Base-by-base conservation (phyloP, 2,113 vertebrate genomes). In the Tetraodon nigroviridis region DNA sequence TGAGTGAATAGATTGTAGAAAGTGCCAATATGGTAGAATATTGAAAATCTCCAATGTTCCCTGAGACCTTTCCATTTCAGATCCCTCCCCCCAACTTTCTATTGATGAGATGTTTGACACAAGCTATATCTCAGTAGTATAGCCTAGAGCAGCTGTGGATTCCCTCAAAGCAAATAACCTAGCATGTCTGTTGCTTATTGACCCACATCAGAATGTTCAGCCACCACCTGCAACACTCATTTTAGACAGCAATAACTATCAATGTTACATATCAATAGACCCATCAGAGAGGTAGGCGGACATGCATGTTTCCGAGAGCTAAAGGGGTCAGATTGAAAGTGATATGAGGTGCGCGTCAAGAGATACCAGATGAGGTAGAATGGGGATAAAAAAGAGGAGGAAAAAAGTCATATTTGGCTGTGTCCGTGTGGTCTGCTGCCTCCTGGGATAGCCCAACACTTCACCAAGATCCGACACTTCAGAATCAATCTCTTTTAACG, bases 241-340 rank as follows among this genome's bases (percentile, higher is more conserved):
- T 87, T 87, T 78, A 76, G 64, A 70, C 66, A 65, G 73, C 78
- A 84, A 87, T 90, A 87, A 83, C 86, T 84, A 85, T 81, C 76
- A 78, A 71, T 82, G 82, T 87, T 87, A 83, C 79, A 84, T 89
- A 86, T 90, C 82, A 89, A 82, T 86, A 84, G 84, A 81, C 66
- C 81, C 80, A 84, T 76, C 75, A 68, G 63, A 72, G 68, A 73
- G 56, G 51, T 67, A 41, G 70, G 55, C 18, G 65, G 71, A 64
- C 72, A 71, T 66, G 12, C 32, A 37, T 37, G 32, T 37, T 63
- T 74, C 61, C 69, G 27, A 67, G 60, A 67, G 65, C 64, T 61
- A 62, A 63, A 53, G 21, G 68, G 47, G 58, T 68, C 64, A 65
- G 68, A 75, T 72, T 82, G 75, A 70, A 79, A 71, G 49, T 18